A percentile compares a stretch with the other conserved stretches of the same genome.
phyloP scores from a whole-genome alignment of 2,797 vertebrate species.

The Loris lydekkerianus region DNA sequence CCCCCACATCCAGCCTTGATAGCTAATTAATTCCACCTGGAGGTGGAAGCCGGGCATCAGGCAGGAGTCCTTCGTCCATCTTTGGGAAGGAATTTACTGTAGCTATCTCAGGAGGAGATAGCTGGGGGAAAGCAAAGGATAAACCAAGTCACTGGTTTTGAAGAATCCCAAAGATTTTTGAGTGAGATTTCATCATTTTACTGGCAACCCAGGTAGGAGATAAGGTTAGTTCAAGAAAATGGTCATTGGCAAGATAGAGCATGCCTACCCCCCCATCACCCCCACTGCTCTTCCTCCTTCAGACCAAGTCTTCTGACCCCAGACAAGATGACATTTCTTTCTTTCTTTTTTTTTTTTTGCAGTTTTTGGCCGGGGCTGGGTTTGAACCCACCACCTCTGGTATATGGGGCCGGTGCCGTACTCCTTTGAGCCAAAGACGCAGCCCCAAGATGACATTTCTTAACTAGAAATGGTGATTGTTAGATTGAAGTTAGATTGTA shows the following conservation, averaged over 20 bases:
- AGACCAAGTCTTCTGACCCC: not conserved
- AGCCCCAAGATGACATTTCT: not conserved
- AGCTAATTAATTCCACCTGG: conserved; percentile 80
- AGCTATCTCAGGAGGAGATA: conserved; percentile 24
- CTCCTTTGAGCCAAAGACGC: too few species aligned
- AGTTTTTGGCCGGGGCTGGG: too few species aligned
- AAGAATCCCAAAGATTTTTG: conserved; percentile 10
- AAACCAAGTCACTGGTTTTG: not conserved
- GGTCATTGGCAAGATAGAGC: not conserved
- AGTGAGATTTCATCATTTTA: conserved; percentile 35
- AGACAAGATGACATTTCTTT: not conserved
- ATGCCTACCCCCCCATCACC: too few species aligned
- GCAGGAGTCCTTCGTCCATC: conserved; percentile 12
- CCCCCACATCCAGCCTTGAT: conserved; percentile 56
- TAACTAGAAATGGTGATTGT: not conserved
- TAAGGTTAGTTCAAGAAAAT: not conserved
- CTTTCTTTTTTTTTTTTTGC: not conserved
- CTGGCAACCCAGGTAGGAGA: not conserved
- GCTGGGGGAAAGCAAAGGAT: not conserved
- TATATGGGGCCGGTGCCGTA: too few species aligned
- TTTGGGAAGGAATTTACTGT: conserved; percentile 72
- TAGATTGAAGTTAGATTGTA: not conserved
- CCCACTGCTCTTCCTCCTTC: not conserved
- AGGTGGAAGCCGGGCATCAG: not conserved
- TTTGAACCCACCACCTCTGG: too few species aligned